Percentiles rank a stretch among this genome's conserved stretches.
Evolutionary conservation across 2,797 vertebrate species (phyloP).

Genomic region (Macrochelys suwanniensis): DNA sequence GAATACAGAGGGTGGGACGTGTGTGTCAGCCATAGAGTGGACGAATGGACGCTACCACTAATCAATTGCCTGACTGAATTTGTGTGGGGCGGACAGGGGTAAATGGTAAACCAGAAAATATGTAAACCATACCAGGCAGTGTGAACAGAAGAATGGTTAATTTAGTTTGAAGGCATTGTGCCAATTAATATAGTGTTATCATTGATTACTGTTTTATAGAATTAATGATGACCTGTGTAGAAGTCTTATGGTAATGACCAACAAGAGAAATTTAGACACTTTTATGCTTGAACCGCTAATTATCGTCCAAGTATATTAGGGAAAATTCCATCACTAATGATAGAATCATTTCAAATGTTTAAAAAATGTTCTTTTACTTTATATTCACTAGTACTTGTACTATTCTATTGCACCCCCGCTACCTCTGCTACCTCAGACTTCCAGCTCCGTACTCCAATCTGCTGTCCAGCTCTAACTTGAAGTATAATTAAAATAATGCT

Average conservation of each 20-base stretch:
- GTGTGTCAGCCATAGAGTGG: neutral
- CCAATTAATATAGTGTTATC: neutral
- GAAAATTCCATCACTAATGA: neutral
- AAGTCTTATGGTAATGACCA: neutral
- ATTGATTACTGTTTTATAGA: neutral
- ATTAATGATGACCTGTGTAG: accelerated
- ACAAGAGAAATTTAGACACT: accelerated
- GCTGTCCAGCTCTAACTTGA: neutral
- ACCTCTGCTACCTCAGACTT: neutral
- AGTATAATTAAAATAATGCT: neutral
- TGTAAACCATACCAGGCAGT: neutral
- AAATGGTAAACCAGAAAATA: neutral
- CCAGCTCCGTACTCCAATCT: neutral
- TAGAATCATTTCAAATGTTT: neutral
- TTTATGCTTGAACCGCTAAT: neutral
- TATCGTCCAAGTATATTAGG: neutral
- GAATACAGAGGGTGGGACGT: neutral
- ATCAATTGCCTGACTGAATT: neutral
- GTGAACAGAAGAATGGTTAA: neutral
- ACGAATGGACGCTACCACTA: neutral
- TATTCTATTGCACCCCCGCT: neutral
- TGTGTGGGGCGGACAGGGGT: neutral
- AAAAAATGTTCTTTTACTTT: neutral
- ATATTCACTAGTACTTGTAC: neutral
- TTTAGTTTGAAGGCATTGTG: neutral